A percentile compares a stretch with the other conserved stretches of the same genome.
Evolutionary conservation across 2,113 vertebrate species (phyloP).

Genomic region (Dasyornis broadbenti): DNA sequence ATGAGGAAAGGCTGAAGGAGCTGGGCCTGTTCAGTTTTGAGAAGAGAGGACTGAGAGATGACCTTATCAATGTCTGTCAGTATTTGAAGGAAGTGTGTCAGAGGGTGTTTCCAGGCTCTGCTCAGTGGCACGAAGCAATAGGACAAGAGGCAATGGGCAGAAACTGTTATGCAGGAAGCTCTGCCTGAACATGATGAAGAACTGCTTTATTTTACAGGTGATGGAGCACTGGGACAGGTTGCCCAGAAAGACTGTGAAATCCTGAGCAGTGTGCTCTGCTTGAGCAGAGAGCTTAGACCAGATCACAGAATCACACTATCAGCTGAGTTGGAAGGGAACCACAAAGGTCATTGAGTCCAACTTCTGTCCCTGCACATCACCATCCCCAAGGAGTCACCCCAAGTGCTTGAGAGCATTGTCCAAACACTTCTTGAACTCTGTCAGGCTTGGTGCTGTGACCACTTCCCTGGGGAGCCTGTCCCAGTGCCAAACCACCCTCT

Average conservation of each 20-base stretch:
- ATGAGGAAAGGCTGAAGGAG: not conserved
- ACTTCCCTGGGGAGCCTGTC: not conserved
- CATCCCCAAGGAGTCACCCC: not conserved
- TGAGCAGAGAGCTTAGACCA: not conserved
- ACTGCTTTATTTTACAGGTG: not conserved
- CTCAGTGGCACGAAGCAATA: not conserved
- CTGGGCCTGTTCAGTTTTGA: not conserved
- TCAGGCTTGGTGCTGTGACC: not conserved
- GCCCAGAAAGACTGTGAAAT: not conserved
- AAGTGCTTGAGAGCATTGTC: not conserved
- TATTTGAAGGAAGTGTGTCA: not conserved
- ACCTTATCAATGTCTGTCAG: not conserved
- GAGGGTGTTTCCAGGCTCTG: not conserved
- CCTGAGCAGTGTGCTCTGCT: not conserved
- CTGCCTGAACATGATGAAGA: not conserved
- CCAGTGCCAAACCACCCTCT: not conserved
- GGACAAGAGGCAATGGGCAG: not conserved
- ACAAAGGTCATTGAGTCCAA: rapidly evolving
- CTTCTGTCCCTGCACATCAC: not conserved
- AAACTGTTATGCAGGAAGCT: not conserved
- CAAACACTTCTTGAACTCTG: not conserved
- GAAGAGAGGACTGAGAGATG: not conserved
- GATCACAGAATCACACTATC: not conserved
- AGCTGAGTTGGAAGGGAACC: not conserved
- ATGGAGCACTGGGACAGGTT: no score